Evolutionary conservation across 2,113 vertebrate species (phyloP).

Genomic region (Forbesichthys agassizii): DNA sequence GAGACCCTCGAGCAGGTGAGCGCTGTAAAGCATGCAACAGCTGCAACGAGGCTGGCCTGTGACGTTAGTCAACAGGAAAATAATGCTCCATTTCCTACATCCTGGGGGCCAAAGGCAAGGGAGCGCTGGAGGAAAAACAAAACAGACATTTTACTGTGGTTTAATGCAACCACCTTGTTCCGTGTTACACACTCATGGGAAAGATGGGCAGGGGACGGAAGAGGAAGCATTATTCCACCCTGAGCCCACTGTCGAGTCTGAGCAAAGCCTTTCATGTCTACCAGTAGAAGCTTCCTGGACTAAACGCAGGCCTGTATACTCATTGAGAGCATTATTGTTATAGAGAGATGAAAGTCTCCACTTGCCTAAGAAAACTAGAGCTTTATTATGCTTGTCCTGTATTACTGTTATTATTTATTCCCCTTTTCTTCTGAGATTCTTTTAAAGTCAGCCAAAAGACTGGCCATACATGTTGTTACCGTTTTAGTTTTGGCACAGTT

Average conservation of each 20-base stretch:
- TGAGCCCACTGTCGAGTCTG: slow-evolving; percentile 51
- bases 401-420: slow-evolving; percentile 78
- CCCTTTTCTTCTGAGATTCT: slow-evolving; percentile 72
- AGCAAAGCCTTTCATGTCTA: slow-evolving; percentile 72
- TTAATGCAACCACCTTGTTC: slow-evolving; percentile 51
- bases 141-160: slow-evolving; percentile 61
- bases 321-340: slow-evolving; percentile 77
- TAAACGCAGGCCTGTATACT: slow-evolving; percentile 64
- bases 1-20: slow-evolving; percentile 47
- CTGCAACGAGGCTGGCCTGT: slow-evolving; percentile 83
- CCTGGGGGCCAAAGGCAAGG: slow-evolving; percentile 69
- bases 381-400: slow-evolving; percentile 74
- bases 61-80: slow-evolving; percentile 74
- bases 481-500: slow-evolving; percentile 73
- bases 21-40: slow-evolving; percentile 82
- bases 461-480: slow-evolving; percentile 70
- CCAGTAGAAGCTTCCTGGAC: slow-evolving; percentile 69
- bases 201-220: slow-evolving; percentile 35
- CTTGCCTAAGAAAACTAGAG: slow-evolving; percentile 68
- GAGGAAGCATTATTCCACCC: slow-evolving; percentile 56
- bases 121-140: slow-evolving; percentile 41
- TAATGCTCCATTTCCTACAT: slow-evolving; percentile 80
- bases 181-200: slow-evolving; percentile 36
- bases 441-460: slow-evolving; percentile 76
- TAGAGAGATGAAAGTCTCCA: slow-evolving; percentile 76